These are phyloP conservation scores for Callochromis pleurospilus DNA, from an alignment of 2,113 vertebrate genomes.

Conservation along the genomic window DNA sequence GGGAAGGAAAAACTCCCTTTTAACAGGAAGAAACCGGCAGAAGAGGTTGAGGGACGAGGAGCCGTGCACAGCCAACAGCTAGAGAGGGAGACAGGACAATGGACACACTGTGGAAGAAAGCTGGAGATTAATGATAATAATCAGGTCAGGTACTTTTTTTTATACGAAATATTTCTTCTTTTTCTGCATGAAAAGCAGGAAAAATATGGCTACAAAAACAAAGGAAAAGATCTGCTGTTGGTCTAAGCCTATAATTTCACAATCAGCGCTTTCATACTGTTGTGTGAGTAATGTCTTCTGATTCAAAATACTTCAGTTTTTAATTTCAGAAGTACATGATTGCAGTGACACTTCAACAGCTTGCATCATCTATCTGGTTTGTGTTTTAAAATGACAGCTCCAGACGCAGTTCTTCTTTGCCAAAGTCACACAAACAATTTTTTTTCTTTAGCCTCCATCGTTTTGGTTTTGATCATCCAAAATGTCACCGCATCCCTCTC, in stretches of 20 bases:
- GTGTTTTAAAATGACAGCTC: neutral
- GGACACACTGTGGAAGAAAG: neutral
- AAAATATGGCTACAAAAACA: neutral
- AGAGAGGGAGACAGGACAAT: neutral
- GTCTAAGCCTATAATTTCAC: neutral
- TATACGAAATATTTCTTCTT: fast-evolving
- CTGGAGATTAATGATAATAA: neutral
- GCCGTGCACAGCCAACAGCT: neutral
- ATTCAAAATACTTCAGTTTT: neutral
- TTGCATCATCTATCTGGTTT: neutral
- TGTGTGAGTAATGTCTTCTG: neutral
- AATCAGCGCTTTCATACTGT: neutral
- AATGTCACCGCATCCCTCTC: neutral
- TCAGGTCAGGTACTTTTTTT: neutral
- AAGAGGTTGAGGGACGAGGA: neutral
- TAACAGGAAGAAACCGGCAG: fast-evolving
- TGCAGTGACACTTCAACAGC: neutral
- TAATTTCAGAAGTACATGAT: neutral
- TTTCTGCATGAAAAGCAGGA: neutral
- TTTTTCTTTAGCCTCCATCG: neutral
- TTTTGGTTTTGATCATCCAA: neutral
- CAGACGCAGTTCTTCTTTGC: neutral
- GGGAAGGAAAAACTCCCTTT: neutral
- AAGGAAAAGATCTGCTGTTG: neutral
- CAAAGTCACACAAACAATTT: neutral